Evolutionary conservation across 2,113 vertebrate genomes (phyloP), one percentile per base, ranked within the genome.

Genomic region (Sceloporus tristichus): DNA sequence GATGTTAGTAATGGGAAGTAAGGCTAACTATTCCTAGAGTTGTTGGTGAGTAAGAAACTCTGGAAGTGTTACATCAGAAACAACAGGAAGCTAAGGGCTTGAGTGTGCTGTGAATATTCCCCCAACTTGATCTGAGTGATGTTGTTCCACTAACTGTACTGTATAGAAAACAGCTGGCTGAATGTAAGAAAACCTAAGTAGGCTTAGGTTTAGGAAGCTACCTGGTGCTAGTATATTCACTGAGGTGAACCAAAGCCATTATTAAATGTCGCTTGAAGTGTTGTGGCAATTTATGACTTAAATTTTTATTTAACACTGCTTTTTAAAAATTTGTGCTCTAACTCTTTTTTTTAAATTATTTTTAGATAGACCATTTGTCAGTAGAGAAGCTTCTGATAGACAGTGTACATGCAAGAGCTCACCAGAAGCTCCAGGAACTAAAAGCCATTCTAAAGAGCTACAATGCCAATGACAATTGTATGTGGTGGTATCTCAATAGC

Each of bases 381-480:
- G 97, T 99, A 96, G 99, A 99, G 95, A 99, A 99, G 94, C 98
- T 99, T 90, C 94, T 99, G 93, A 99, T 99, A 86, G 99, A 99
- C 95, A 99, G 99, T 62, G 98, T 99, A 38, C 99, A 99, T 92
- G 98, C 99, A 68, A 97, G 98, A 91, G 98, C 98, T 82, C 97
- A 99, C 97, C 99, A 99, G 96, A 99, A 99, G 94, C 97, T 99
- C 68, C 98, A 99, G 96, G 99, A 99, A 94, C 96, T 99, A 79
- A 99, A 99, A 96, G 96, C 98, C 94, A 98, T 99, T 96, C 96
- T 99, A 71, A 98, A 98, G 96, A 96, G 94, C 94, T 97, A 96
- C 96, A 99, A 99, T 81, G 93, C 96, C 89, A 98, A 96, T 82
- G 99, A 99, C 93, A 99, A 98, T 92, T 99, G 99, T 99, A 96